Conservation (phyloP, 2,888 invertebrate species). For the Xanthorhoe spadicearia region DNA sequence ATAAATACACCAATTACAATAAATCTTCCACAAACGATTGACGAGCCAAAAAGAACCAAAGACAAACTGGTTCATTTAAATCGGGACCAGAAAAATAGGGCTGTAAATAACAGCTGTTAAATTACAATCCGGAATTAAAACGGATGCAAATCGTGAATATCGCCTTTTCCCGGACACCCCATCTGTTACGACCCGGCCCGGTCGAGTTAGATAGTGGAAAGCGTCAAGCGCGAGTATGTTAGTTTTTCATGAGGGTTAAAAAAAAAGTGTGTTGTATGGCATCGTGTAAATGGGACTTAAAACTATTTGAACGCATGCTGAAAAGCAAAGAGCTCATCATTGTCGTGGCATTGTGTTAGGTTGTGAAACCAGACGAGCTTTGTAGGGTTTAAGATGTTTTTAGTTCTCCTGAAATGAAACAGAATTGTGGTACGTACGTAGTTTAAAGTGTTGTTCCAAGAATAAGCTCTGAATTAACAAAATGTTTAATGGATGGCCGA, state of each 20-base stretch:
- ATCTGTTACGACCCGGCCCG: constrained; percentile 33
- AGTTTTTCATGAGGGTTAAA: constrained; percentile 1
- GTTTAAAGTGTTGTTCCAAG: too few species aligned
- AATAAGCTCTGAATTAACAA: too few species aligned
- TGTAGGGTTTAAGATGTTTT: too few species aligned
- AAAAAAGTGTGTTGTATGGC: too few species aligned
- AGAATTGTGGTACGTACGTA: neutral
- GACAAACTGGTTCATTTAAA: constrained; percentile 38
- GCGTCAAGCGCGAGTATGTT: constrained; percentile 25
- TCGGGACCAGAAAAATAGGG: constrained; percentile 38
- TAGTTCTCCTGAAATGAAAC: too few species aligned
- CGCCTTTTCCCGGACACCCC: constrained; percentile 35
- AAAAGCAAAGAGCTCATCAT: too few species aligned
- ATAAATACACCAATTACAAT: constrained; percentile 10
- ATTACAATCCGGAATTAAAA: constrained; percentile 45
- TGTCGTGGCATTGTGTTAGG: too few species aligned
- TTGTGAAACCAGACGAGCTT: too few species aligned
- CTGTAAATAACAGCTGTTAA: constrained; percentile 44
- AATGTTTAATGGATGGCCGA: too few species aligned
- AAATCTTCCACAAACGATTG: constrained; percentile 28
- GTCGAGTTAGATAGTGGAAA: constrained; percentile 36
- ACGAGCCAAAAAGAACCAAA: constrained; percentile 33
- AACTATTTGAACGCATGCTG: too few species aligned
- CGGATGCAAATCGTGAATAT: constrained; percentile 41
- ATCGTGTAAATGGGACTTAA: too few species aligned